Base-by-base conservation (phyloP, 1,140 invertebrate genomes). In the Drosophila kanapiae region DNA sequence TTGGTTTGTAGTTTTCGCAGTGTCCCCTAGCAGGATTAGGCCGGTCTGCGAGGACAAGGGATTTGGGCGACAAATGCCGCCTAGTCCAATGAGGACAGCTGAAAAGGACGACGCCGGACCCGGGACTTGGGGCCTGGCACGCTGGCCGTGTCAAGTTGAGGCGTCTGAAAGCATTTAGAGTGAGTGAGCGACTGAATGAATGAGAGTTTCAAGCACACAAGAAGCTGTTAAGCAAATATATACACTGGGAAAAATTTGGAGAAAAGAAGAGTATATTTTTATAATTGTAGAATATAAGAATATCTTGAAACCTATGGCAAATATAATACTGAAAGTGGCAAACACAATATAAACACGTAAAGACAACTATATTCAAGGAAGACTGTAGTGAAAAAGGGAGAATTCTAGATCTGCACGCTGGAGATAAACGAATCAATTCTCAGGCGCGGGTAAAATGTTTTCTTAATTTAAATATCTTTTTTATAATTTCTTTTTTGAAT, bases 191-290 rank as follows among this genome's bases (percentile, higher is more conserved):
- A 60, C 54, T 40, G 72, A 87, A 77, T 82, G 72, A 79, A 88
- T 74, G 74, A 70, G 76, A 78, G 62, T 68, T 79, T 67, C 77
- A 71, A 40, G 33, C 84, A 48, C 63, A 69, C 74, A 77, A 83
- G 80, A 88, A 82, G 76, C 77, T 78, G 84, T 75, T 90, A 78
- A 58, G 70, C 72, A 88, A 90, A 83, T 74, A 90, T 80, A 61
- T 74, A 54, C 69, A 49, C 54, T 8, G 18, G 0, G 38, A 40
- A 60, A 68, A 80, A 79, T 33, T 14, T 49, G 27, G 38, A 13
- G 0, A 27, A 14, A 10, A 18, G 49, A 38, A 53, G 40, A 53
- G n/a, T 67, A 47, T 18, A 1, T 23, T 23, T 23, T 23, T 23
- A 23, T 2, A 2, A 23, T 3, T 23, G 23, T 23, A 23, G 23